Conservation (phyloP, 2,113 vertebrate species). For the Bombycilla garrulus region DNA sequence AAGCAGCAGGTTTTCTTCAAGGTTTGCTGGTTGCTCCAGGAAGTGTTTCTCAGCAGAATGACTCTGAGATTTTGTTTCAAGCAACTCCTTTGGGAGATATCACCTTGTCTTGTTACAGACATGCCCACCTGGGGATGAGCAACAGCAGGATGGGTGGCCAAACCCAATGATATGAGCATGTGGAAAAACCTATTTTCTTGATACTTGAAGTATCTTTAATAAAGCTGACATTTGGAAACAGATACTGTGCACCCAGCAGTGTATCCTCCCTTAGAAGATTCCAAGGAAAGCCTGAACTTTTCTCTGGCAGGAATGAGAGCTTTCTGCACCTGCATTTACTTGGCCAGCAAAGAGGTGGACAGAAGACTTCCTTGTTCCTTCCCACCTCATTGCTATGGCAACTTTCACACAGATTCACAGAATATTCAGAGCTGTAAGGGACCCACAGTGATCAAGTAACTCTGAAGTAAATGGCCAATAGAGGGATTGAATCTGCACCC, state of each 20-base stretch:
- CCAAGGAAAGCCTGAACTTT: background rate
- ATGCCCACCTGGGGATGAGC: background rate
- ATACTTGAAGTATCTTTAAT: background rate
- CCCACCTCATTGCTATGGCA: background rate
- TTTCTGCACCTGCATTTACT: background rate
- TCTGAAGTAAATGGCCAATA: background rate
- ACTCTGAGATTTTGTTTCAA: background rate
- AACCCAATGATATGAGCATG: accelerated
- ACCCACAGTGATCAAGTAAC: background rate
- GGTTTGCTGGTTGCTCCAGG: background rate
- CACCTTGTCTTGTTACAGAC: background rate
- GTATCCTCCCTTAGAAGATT: background rate
- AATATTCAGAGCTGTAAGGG: background rate
- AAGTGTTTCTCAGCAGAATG: background rate
- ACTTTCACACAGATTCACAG: background rate
- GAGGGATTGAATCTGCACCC: background rate
- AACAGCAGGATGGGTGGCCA: background rate
- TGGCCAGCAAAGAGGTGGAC: background rate
- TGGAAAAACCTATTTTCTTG: background rate
- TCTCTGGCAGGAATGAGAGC: background rate
- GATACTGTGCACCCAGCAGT: background rate
- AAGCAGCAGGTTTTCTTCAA: background rate
- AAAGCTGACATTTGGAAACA: background rate
- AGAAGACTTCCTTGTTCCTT: accelerated
- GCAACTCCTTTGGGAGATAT: background rate